Percentiles rank a stretch among this genome's conserved stretches.
Conservation (phyloP, 2,113 vertebrate genomes). For the Brienomyrus longianalis region DNA sequence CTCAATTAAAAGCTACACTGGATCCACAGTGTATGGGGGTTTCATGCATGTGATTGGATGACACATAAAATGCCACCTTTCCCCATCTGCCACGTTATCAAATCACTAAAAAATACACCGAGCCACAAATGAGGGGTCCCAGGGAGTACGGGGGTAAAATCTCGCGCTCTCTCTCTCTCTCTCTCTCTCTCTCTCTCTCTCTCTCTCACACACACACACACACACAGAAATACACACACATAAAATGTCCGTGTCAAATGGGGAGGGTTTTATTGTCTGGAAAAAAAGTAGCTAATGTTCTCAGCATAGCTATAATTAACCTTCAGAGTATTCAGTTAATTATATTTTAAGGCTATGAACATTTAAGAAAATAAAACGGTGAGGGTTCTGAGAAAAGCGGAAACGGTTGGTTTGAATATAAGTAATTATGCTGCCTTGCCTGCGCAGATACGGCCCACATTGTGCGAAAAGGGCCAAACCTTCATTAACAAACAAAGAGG, state of each 20-base stretch:
- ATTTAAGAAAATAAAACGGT: not conserved
- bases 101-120: not conserved
- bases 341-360: not conserved
- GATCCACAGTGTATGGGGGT: not conserved
- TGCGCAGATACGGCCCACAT: not conserved
- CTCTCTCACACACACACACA: not conserved
- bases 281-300: not conserved
- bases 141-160: not conserved
- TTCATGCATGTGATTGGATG: not conserved
- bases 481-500: not conserved
- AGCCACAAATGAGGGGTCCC: not conserved
- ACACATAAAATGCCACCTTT: not conserved
- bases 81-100: not conserved
- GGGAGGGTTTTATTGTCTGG: not conserved
- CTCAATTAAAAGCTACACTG: constrained; percentile 11
- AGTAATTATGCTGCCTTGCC: not conserved
- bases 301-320: not conserved
- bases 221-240: not conserved
- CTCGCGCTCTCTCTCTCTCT: not conserved
- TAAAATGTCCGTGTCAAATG: not conserved
- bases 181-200: not conserved
- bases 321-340: not conserved
- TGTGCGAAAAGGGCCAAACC: not conserved
- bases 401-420: not conserved
- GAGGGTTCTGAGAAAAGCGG: not conserved